phyloP scores from a whole-genome alignment of 2,113 vertebrate genomes.

The Podarcis cretensis region DNA sequence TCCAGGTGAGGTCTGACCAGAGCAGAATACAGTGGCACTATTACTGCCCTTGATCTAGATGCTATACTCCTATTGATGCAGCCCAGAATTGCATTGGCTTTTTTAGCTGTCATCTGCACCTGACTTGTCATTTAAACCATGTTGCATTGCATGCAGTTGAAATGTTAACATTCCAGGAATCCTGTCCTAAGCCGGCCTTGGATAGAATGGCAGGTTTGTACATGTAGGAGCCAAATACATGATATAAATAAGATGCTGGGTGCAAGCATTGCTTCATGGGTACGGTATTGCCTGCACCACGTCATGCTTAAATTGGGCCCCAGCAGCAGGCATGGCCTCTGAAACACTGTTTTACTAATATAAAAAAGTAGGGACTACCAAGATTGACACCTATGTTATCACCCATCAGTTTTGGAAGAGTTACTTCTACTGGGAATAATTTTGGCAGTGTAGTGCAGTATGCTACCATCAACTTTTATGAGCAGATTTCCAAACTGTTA shows the following conservation, averaged over 20 bases:
- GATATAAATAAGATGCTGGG: background rate
- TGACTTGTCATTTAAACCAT: background rate
- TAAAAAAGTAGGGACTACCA: conserved; percentile 16
- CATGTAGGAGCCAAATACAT: background rate
- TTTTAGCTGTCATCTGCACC: background rate
- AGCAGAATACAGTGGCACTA: too few species aligned
- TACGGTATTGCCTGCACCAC: background rate
- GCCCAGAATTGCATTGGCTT: too few species aligned
- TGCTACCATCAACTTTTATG: conserved; percentile 9
- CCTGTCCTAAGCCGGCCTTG: background rate
- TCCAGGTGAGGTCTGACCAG: too few species aligned
- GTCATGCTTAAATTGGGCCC: conserved; percentile 1
- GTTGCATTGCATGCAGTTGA: background rate
- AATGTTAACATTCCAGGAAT: background rate
- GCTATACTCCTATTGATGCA: too few species aligned
- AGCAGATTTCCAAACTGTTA: conserved; percentile 29
- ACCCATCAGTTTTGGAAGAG: conserved; percentile 7
- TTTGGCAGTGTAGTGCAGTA: background rate
- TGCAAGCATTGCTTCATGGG: background rate
- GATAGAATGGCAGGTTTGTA: background rate
- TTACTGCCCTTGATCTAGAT: too few species aligned
- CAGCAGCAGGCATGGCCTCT: background rate
- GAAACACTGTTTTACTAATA: background rate
- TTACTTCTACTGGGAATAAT: conserved; percentile 3
- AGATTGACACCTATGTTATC: conserved; percentile 17